Evolutionary conservation across 2,113 vertebrate genomes (phyloP), one percentile per base, ranked within the genome.

Genomic region (Pterophyllum scalare): DNA sequence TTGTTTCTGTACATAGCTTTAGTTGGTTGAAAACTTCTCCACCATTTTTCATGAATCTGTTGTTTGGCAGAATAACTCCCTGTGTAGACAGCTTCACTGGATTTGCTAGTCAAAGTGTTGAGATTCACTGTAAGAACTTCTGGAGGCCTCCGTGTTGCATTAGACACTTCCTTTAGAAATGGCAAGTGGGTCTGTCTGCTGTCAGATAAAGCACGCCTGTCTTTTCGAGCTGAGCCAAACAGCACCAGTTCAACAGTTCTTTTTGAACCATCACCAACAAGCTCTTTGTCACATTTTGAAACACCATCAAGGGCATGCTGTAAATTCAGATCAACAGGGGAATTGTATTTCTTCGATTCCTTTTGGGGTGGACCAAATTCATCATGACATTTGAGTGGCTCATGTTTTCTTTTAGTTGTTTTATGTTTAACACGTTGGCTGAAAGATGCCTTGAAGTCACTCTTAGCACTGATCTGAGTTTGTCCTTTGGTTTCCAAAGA

Each of bases 191-290:
- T 22, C 38, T 38, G 83, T 58, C 9, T 38, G 13, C 9, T 1
- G 2, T 12, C n/a, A 7, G 0, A 4, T 54, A 4, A 62, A 67
- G 2, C 8, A 6, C 20, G 2, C 6, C n/a, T 67, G 26, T 24
- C 24, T 33, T 49, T 17, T 24, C 9, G 8, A 6, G 43, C 4
- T 13, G 94, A 93, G 8, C 96, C 95, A 88, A 83, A 96, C 43
- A 95, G 86, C 15, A 80, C 59, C 28, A 96, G 86, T 24, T 89
- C 61, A 22, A 80, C 75, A 11, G 26, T 60, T 79, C 61, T 79
- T 70, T 0, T 58, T 46, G 52, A 52, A 31, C 20, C 11, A 13
- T 54, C 67, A 72, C 0, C 46, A 33, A 4, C 46, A 54, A 19
- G 46, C 46, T 54, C 67, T 46, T 72, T 52, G 31, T 72, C 67